These are phyloP conservation scores for Colius striatus DNA, from an alignment of 2,113 vertebrate genomes.

Conservation along the genomic window DNA sequence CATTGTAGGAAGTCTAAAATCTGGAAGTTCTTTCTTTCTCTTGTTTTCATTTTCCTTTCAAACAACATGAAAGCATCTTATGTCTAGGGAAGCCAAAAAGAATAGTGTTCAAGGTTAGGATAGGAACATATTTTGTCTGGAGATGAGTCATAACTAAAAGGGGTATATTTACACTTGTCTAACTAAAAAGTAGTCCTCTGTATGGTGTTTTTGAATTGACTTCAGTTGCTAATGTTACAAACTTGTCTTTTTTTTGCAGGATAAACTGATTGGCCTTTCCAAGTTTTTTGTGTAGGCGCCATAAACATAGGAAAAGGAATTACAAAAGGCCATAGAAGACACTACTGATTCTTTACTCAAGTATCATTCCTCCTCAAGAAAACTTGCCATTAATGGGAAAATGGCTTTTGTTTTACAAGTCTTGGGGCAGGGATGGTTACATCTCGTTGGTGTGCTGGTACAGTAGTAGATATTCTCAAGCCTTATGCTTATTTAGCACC, in stretches of 20 bases:
- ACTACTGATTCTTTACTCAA: not conserved
- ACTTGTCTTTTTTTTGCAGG: not conserved
- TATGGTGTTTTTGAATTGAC: not conserved
- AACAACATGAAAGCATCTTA: not conserved
- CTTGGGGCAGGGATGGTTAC: not conserved
- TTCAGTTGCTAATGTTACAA: not conserved
- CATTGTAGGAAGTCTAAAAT: not conserved
- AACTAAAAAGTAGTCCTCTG: not conserved
- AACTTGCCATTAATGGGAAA: not conserved
- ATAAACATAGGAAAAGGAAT: not conserved
- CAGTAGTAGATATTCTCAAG: conserved; percentile 16
- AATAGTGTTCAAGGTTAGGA: not conserved
- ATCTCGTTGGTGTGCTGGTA: conserved; percentile 16
- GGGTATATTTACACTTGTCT: not conserved
- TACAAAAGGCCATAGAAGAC: not conserved
- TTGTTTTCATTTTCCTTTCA: not conserved
- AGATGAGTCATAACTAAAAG: not conserved
- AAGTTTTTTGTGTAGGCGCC: not conserved
- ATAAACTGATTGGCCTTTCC: not conserved
- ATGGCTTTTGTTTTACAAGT: conserved; percentile 9
- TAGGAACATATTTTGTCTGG: not conserved
- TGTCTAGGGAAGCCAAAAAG: not conserved
- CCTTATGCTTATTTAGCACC: conserved; percentile 66
- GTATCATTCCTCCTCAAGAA: not conserved
- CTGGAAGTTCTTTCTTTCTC: not conserved